Evolutionary conservation across 2,797 vertebrate genomes (phyloP).

Genomic region (Carcharodon carcharias): DNA sequence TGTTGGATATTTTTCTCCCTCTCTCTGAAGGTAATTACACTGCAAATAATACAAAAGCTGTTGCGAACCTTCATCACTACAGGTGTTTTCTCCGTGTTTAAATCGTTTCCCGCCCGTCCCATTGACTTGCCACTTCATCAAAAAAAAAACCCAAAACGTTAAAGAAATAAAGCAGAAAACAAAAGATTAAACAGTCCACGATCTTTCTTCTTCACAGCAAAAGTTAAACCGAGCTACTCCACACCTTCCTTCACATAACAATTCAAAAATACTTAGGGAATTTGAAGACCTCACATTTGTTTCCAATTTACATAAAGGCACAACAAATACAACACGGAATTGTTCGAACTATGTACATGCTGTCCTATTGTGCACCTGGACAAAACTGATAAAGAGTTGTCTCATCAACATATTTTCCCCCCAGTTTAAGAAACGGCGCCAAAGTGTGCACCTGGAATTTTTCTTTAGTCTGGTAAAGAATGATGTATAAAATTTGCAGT

Average conservation of each 20-base stretch:
- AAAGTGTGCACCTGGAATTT: neutral
- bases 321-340: conserved; percentile 6
- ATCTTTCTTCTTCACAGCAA: neutral
- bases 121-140: neutral
- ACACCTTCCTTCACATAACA: neutral
- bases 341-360: neutral
- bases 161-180: neutral
- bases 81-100: neutral
- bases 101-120: too few relatives aligned
- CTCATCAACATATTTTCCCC: neutral
- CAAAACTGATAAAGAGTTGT: neutral
- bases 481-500: neutral
- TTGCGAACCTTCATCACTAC: neutral
- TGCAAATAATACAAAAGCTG: conserved; percentile 4
- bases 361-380: neutral
- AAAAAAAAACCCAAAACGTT: conserved; percentile 16
- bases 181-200: neutral
- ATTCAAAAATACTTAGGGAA: neutral
- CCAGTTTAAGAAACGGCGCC: neutral
- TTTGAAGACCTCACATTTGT: conserved; percentile 8
- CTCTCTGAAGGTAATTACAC: neutral
- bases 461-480: too few relatives aligned
- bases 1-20: neutral
- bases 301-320: conserved; percentile 7
- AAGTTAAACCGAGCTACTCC: neutral